Evolutionary conservation across 2,888 invertebrate genomes (phyloP).

Genomic region (Poecilus cupreus): DNA sequence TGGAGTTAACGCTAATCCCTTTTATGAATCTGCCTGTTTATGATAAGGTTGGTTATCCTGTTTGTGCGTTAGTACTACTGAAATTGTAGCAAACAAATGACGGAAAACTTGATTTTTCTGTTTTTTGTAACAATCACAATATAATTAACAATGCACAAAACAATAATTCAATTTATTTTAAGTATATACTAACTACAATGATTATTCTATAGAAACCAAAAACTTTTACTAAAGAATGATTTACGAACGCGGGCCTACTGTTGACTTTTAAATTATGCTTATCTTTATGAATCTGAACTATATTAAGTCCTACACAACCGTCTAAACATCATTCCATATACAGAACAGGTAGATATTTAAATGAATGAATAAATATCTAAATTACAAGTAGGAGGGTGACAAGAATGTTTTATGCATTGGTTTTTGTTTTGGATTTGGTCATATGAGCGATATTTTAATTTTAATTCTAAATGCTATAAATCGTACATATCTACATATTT

Average conservation of each 20-base stretch:
- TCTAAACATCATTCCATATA: conserved; percentile 27
- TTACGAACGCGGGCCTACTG: neutral
- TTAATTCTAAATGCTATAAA: conserved; percentile 1
- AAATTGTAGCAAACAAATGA: too few relatives aligned
- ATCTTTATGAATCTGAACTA: conserved; percentile 27
- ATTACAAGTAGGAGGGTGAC: conserved; percentile 6
- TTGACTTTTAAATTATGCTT: conserved; percentile 14
- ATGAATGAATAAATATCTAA: conserved; percentile 9
- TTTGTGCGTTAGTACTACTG: too few relatives aligned
- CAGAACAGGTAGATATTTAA: conserved; percentile 19
- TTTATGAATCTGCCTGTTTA: too few relatives aligned
- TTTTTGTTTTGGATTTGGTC: neutral
- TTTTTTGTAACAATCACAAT: too few relatives aligned
- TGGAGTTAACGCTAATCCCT: too few relatives aligned
- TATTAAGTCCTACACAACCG: conserved; percentile 11
- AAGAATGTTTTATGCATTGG: neutral
- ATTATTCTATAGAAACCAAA: neutral
- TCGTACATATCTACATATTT: neutral
- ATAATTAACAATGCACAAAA: too few relatives aligned
- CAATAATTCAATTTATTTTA: too few relatives aligned
- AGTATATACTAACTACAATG: too few relatives aligned
- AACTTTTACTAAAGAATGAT: neutral
- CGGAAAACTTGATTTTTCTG: too few relatives aligned
- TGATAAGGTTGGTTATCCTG: too few relatives aligned
- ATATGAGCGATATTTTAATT: neutral